A percentile compares a stretch with the other conserved stretches of the same genome.
Conservation (phyloP, 2,797 vertebrate genomes). For the Acrocephalus scirpaceus region DNA sequence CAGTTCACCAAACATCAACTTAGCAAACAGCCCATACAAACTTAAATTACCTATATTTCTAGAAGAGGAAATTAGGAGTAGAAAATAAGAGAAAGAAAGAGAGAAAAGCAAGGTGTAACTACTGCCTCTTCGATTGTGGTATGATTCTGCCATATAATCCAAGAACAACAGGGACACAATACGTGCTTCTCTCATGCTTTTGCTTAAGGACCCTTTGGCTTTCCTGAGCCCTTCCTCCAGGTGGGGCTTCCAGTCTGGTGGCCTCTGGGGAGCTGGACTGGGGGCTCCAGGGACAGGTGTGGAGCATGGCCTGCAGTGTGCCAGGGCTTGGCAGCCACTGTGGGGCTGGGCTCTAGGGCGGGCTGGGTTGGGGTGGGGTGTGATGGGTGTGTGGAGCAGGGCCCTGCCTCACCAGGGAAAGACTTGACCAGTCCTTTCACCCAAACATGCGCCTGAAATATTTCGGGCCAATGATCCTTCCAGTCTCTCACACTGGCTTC, state of each 20-base stretch:
- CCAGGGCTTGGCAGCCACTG: too few species aligned
- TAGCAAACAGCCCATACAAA: neutral
- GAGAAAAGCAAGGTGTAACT: neutral
- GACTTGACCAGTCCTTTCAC: neutral
- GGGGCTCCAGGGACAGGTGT: neutral
- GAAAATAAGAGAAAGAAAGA: neutral
- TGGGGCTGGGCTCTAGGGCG: neutral
- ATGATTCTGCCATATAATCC: neutral
- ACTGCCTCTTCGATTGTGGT: fast-evolving
- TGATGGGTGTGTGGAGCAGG: neutral
- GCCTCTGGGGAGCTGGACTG: neutral
- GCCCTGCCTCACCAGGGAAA: fast-evolving
- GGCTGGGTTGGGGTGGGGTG: neutral
- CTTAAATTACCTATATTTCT: neutral
- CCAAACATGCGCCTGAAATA: neutral
- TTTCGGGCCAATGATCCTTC: fast-evolving
- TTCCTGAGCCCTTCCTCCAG: neutral
- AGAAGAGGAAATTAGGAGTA: neutral
- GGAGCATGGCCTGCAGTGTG: neutral
- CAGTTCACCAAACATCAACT: fast-evolving
- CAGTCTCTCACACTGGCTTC: neutral
- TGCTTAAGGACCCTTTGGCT: neutral
- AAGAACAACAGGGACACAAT: neutral
- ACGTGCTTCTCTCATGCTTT: neutral
- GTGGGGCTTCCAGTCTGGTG: neutral